Conservation (phyloP, 2,113 vertebrate species). For the Odontesthes bonariensis region DNA sequence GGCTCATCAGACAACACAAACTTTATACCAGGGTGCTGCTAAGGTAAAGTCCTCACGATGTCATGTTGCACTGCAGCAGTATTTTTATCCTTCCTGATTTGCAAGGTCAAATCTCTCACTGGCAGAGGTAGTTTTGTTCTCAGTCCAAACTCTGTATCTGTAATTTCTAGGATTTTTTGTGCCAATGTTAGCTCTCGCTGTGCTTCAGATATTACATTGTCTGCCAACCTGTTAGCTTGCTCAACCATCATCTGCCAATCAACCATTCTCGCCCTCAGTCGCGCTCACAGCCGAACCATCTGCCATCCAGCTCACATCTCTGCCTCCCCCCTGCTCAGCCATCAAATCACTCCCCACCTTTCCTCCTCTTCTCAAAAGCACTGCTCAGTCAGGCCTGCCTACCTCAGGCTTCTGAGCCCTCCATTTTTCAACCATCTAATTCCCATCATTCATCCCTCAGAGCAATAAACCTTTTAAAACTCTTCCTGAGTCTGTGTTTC, state of each 20-base stretch:
- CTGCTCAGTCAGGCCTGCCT: not conserved
- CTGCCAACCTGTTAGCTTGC: not conserved
- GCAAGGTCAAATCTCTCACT: not conserved
- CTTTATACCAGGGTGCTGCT: no score
- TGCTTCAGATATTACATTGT: not conserved
- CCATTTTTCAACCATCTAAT: not conserved
- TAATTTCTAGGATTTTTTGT: no score
- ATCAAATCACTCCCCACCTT: not conserved
- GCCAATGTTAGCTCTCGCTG: not conserved
- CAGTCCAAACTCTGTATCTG: not conserved
- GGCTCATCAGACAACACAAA: no score
- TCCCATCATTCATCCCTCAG: not conserved
- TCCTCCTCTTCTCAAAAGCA: not conserved
- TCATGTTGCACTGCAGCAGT: not conserved
- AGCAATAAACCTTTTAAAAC: not conserved
- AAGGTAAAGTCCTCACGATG: not conserved
- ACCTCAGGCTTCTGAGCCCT: not conserved
- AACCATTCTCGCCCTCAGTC: not conserved
- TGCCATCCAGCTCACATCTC: not conserved
- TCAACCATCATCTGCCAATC: not conserved
- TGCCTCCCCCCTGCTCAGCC: not conserved
- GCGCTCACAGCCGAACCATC: not conserved
- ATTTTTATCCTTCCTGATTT: no score
- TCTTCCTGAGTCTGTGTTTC: no score
- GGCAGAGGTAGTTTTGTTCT: not conserved